Conservation (phyloP, 1,140 invertebrate genomes). For the Lucilia sericata region DNA sequence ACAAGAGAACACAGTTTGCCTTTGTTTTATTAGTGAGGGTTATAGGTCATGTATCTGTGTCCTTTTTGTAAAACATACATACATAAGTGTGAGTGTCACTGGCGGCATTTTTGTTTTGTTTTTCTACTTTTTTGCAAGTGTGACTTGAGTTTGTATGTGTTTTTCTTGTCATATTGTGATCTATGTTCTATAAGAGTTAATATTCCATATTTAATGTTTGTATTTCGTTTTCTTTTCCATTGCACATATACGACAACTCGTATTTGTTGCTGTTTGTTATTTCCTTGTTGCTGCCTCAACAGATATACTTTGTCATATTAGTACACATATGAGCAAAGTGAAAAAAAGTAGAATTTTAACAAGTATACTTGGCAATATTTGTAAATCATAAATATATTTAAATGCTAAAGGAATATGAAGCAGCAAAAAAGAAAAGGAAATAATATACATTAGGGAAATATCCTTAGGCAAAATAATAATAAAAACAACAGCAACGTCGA, state of each 20-base stretch:
- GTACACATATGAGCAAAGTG: background rate
- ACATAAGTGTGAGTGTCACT: too few relatives aligned
- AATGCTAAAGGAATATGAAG: background rate
- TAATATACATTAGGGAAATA: background rate
- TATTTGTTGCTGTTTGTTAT: background rate
- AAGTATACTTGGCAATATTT: background rate
- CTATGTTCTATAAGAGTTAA: background rate
- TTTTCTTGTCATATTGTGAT: background rate
- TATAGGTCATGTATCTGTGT: background rate
- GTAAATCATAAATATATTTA: slow-evolving; percentile 12
- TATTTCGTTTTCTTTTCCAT: background rate
- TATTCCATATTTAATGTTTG: slow-evolving; percentile 2
- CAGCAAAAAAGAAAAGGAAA: background rate
- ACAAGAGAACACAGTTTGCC: background rate
- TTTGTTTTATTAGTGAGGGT: background rate
- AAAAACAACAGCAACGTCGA: background rate
- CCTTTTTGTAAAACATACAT: background rate
- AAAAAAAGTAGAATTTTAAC: background rate
- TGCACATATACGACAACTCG: background rate
- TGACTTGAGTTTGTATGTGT: slow-evolving; percentile 16
- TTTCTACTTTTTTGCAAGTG: background rate
- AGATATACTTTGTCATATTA: background rate
- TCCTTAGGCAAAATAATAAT: background rate
- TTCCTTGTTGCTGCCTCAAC: slow-evolving; percentile 5
- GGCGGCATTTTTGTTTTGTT: background rate